phyloP scores from a whole-genome alignment of 2,797 vertebrate genomes.

The Leucoraja ocellata region DNA sequence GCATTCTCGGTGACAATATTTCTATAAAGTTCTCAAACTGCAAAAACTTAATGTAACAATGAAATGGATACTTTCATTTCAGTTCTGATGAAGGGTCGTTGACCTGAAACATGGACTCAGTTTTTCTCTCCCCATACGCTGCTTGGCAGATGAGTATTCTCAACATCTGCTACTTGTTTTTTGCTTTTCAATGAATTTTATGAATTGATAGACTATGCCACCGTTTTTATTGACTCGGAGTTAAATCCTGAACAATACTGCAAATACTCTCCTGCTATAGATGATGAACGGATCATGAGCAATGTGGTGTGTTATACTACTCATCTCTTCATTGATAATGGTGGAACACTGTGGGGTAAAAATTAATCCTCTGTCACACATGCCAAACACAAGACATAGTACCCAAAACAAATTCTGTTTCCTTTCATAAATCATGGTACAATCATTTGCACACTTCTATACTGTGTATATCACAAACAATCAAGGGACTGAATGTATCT shows the following conservation, averaged over 20 bases:
- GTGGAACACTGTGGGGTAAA: background rate
- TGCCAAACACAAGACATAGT: no score
- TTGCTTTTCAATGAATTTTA: background rate
- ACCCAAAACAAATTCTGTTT: no score
- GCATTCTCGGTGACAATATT: background rate
- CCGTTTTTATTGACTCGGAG: background rate
- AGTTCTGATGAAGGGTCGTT: no score
- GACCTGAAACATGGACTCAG: no score
- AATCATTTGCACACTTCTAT: no score
- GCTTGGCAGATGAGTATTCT: no score
- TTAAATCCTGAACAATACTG: background rate
- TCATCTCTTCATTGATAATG: background rate
- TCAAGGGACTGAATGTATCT: no score
- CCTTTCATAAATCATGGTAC: no score
- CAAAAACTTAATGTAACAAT: background rate
- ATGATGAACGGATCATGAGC: background rate
- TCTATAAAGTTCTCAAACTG: background rate
- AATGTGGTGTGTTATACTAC: background rate
- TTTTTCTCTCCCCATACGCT: no score
- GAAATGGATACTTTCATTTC: background rate
- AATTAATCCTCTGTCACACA: no score
- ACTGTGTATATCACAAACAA: no score
- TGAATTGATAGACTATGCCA: background rate
- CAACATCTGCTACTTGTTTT: no score
- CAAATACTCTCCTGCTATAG: background rate